Conservation (phyloP, 2,797 vertebrate genomes). For the Podarcis lilfordi region DNA sequence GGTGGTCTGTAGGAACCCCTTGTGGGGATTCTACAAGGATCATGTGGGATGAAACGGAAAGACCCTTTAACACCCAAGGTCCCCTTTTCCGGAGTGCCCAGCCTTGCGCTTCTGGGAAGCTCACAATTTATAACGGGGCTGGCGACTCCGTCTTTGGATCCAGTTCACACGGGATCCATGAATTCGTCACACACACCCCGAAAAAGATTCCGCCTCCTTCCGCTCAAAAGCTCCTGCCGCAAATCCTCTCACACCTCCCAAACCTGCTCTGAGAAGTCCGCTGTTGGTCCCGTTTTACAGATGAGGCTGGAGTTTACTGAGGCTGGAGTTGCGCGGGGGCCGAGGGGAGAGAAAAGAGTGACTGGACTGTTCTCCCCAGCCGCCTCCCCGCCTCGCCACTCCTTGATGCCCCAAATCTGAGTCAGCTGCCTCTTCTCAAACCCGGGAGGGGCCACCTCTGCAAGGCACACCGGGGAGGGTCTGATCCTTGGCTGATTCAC, state of each 20-base stretch:
- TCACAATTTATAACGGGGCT: background rate
- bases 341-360: too few relatives aligned
- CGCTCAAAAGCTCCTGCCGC: background rate
- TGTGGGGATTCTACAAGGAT: background rate
- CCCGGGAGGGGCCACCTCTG: background rate
- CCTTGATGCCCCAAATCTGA: background rate
- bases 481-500: too few relatives aligned
- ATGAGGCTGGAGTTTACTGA: too few relatives aligned
- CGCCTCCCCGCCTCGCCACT: background rate
- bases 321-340: too few relatives aligned
- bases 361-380: too few relatives aligned
- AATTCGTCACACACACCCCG: background rate
- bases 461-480: background rate
- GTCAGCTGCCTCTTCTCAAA: background rate
- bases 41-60: background rate
- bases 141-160: background rate
- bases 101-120: background rate
- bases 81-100: too few relatives aligned
- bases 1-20: too few relatives aligned
- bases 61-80: background rate
- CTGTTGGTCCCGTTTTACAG: background rate
- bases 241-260: background rate
- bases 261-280: background rate
- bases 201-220: background rate
- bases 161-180: too few relatives aligned